A percentile compares a stretch with the other conserved stretches of the same genome.
Conservation (phyloP, 2,797 vertebrate species). For the Anisognathus igniventris region DNA sequence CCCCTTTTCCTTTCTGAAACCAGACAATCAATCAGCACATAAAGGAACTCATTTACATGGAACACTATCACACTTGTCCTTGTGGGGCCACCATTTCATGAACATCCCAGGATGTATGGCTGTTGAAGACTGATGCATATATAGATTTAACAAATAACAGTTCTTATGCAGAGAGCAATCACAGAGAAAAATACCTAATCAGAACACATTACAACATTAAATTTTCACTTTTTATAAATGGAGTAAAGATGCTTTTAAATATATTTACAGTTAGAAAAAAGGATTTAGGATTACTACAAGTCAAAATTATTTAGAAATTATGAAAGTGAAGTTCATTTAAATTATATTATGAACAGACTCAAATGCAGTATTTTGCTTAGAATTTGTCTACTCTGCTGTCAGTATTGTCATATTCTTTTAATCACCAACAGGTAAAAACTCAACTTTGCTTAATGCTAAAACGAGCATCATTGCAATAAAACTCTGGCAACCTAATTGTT, state of each 20-base stretch:
- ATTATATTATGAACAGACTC: constrained; percentile 30
- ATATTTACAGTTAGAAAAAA: constrained; percentile 60
- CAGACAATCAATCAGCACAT: constrained; percentile 14
- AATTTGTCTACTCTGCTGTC: constrained; percentile 14
- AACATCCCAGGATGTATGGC: constrained; percentile 14
- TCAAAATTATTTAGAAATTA: constrained; percentile 36
- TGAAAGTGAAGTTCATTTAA: constrained; percentile 38
- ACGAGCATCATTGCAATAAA: neutral
- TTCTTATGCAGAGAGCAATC: constrained; percentile 31
- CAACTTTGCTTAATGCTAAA: constrained; percentile 14
- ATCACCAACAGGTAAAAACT: neutral
- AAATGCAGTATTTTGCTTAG: neutral
- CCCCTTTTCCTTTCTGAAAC: constrained; percentile 12
- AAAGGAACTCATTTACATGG: constrained; percentile 47
- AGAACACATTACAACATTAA: constrained; percentile 62
- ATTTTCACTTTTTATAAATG: constrained; percentile 56
- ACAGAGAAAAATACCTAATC: constrained; percentile 61
- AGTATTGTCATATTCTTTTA: constrained; percentile 2
- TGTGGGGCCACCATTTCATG: neutral
- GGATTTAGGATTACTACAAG: neutral
- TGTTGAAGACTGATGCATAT: constrained; percentile 30
- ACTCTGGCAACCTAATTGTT: neutral
- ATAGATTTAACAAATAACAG: constrained; percentile 43
- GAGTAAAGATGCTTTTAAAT: constrained; percentile 61
- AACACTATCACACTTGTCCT: constrained; percentile 19